Percentiles rank a stretch among this genome's conserved stretches.
Evolutionary conservation across 1,140 invertebrate genomes (phyloP).

Genomic region (Pachypeltis micranthus): DNA sequence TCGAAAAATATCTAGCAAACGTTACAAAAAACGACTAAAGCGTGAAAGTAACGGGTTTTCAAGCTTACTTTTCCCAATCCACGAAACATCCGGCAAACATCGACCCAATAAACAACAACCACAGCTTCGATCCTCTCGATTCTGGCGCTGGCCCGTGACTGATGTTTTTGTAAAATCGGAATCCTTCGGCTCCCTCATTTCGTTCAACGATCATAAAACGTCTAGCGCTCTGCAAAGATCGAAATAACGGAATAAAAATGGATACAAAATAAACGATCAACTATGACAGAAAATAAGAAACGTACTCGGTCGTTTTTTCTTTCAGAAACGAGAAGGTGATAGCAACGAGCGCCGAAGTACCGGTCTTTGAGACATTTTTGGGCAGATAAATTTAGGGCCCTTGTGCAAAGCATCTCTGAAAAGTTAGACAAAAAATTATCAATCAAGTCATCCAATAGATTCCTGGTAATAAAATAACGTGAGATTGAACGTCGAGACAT

Average conservation of each 20-base stretch:
- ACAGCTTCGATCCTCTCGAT: constrained; percentile 3
- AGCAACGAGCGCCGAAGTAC: neutral
- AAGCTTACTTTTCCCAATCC: constrained; percentile 18
- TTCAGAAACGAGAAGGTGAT: neutral
- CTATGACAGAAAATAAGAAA: neutral
- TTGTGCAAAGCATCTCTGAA: neutral
- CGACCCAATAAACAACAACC: constrained; percentile 3
- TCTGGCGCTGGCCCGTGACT: constrained; percentile 16
- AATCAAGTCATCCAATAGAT: no score
- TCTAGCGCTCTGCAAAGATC: neutral
- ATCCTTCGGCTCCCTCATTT: neutral
- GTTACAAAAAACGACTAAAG: neutral
- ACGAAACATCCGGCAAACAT: constrained; percentile 5
- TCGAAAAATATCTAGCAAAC: neutral
- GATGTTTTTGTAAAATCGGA: constrained; percentile 18
- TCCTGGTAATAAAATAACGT: no score
- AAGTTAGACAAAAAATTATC: no score
- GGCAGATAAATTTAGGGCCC: neutral
- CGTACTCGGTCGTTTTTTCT: neutral
- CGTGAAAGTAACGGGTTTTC: neutral
- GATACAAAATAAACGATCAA: neutral
- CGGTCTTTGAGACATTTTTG: neutral
- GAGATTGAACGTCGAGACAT: no score
- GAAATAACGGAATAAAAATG: neutral
- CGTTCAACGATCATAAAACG: neutral